Conservation (phyloP, 2,888 invertebrate genomes). For the Ceriagrion tenellum region DNA sequence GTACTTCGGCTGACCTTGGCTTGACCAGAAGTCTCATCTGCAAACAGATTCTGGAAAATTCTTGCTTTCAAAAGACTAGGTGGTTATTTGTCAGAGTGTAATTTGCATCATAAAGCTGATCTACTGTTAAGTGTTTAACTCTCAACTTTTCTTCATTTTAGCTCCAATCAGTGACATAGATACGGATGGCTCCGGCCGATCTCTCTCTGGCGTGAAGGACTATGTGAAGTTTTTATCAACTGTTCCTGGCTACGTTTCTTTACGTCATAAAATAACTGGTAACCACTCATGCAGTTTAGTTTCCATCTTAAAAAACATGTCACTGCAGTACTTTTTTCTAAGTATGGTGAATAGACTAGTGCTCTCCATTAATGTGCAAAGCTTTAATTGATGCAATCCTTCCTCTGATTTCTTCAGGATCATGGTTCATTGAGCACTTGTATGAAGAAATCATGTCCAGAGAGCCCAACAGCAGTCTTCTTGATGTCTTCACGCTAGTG, state of each 20-base stretch:
- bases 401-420: background rate
- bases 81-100: too few species aligned
- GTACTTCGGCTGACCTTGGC: too few species aligned
- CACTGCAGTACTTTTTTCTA: background rate
- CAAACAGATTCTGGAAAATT: too few species aligned
- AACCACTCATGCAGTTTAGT: background rate
- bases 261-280: slow-evolving; percentile 52
- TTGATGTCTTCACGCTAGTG: slow-evolving; percentile 43
- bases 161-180: background rate
- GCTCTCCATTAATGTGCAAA: too few species aligned
- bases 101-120: background rate
- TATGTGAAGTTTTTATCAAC: slow-evolving; percentile 61
- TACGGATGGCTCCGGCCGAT: background rate
- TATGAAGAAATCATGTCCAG: slow-evolving; percentile 48
- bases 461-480: slow-evolving; percentile 33
- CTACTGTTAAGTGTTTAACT: background rate
- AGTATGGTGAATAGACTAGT: too few species aligned
- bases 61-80: too few species aligned
- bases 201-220: slow-evolving; percentile 48
- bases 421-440: slow-evolving; percentile 43
- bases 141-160: background rate
- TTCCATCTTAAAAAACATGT: too few species aligned
- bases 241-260: slow-evolving; percentile 49
- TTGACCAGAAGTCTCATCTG: too few species aligned
- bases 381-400: too few species aligned